Evolutionary conservation across 2,113 vertebrate species (phyloP).

Genomic region (Probosciger aterrimus): DNA sequence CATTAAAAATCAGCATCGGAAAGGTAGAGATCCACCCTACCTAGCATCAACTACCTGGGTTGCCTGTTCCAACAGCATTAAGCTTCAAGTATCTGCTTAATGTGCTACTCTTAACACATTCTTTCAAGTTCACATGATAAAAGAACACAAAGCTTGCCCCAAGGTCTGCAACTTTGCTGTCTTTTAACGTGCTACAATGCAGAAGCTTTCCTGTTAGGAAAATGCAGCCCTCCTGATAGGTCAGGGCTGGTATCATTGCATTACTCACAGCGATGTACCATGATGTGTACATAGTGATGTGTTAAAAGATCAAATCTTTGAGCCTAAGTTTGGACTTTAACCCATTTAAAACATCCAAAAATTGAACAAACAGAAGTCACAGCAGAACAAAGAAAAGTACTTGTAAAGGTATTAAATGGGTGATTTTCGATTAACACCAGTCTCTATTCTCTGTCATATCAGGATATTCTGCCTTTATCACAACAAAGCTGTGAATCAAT

Average conservation of each 20-base stretch:
- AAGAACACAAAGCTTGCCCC: background rate
- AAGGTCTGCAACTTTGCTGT: background rate
- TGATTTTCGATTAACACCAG: background rate
- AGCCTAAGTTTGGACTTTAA: background rate
- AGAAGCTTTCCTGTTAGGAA: background rate
- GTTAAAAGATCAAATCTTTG: background rate
- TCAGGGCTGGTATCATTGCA: background rate
- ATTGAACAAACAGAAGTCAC: background rate
- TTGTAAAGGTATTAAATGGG: background rate
- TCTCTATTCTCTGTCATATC: background rate
- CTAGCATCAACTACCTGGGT: background rate
- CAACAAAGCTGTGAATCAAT: background rate
- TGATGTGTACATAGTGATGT: background rate
- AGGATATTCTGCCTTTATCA: background rate
- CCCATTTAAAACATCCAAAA: background rate
- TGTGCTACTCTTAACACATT: background rate
- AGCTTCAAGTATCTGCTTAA: background rate
- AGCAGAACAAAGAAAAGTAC: background rate
- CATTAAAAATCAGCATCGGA: background rate
- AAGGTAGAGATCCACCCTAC: background rate
- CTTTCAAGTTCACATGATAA: background rate
- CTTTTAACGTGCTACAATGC: background rate
- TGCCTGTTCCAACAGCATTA: background rate
- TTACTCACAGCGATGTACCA: accelerated
- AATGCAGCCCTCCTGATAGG: background rate